These are phyloP conservation scores for Amorpha juglandis DNA, from an alignment of 2,888 invertebrate species.

Conservation along the genomic window DNA sequence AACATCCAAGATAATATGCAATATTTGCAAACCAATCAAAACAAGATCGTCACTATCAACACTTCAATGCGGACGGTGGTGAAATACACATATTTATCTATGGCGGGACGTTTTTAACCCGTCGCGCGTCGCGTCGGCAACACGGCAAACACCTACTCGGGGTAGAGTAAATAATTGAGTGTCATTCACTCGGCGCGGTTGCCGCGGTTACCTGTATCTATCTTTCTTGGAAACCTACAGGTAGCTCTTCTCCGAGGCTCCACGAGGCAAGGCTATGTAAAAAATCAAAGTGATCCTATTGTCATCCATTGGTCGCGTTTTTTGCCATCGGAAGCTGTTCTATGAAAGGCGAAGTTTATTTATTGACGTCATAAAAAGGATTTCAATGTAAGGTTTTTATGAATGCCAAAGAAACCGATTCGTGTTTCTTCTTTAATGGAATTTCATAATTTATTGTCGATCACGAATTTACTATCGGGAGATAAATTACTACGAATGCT, in stretches of 20 bases:
- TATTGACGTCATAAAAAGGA: constrained; percentile 66
- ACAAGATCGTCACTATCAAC: neutral
- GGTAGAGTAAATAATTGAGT: constrained; percentile 41
- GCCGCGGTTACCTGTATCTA: constrained; percentile 14
- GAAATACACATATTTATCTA: constrained; percentile 14
- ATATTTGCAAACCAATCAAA: constrained; percentile 13
- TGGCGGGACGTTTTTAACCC: constrained; percentile 4
- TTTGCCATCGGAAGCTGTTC: constrained; percentile 62
- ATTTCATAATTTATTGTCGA: constrained; percentile 46
- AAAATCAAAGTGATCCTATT: constrained; percentile 34
- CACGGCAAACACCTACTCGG: constrained; percentile 18
- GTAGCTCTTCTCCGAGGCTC: constrained; percentile 31
- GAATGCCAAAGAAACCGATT: constrained; percentile 58
- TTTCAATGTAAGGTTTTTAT: constrained; percentile 63
- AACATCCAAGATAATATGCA: neutral
- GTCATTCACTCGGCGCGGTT: constrained; percentile 44
- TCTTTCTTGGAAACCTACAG: constrained; percentile 28
- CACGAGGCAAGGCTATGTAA: constrained; percentile 29
- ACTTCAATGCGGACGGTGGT: constrained; percentile 17
- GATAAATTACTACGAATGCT: neutral
- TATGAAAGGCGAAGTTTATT: constrained; percentile 57
- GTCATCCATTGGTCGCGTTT: constrained; percentile 39
- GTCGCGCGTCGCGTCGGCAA: neutral
- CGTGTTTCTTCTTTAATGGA: constrained; percentile 44
- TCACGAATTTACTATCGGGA: constrained; percentile 14